Percentiles rank a stretch among this genome's conserved stretches.
Evolutionary conservation across 2,113 vertebrate genomes (phyloP).

Genomic region (Corythornis cristatus): DNA sequence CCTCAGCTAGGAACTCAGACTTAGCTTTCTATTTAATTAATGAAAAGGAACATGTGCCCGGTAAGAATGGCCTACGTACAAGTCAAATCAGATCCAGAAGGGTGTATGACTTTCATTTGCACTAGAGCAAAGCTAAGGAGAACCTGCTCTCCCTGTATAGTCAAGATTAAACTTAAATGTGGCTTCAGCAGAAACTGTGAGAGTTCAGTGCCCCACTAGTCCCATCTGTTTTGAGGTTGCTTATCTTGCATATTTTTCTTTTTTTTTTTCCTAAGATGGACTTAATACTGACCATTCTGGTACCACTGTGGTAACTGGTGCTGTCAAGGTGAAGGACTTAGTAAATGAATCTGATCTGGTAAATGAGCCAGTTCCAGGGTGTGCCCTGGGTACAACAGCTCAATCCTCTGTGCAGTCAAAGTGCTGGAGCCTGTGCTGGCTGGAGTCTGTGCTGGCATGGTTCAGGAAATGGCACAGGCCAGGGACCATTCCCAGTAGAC

Average conservation of each 20-base stretch:
- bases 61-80: neutral
- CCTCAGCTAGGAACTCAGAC: neutral
- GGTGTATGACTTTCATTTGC: neutral
- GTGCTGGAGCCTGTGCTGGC: neutral
- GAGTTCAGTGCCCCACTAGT: neutral
- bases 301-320: neutral
- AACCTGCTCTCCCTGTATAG: neutral
- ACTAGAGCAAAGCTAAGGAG: neutral
- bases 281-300: neutral
- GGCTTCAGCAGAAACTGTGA: neutral
- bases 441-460: no score
- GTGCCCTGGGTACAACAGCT: neutral
- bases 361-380: neutral
- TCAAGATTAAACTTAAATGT: neutral
- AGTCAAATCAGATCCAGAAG: neutral
- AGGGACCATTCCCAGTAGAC: neutral
- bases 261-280: neutral
- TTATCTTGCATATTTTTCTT: neutral
- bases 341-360: neutral
- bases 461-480: neutral
- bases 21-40: neutral
- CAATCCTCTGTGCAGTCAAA: fast-evolving
- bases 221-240: neutral
- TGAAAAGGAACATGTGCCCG: neutral
- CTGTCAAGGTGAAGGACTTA: neutral